Evolutionary conservation across 2,113 vertebrate species (phyloP), one percentile per base, ranked within the genome.

Genomic region (Nerophis ophidion): DNA sequence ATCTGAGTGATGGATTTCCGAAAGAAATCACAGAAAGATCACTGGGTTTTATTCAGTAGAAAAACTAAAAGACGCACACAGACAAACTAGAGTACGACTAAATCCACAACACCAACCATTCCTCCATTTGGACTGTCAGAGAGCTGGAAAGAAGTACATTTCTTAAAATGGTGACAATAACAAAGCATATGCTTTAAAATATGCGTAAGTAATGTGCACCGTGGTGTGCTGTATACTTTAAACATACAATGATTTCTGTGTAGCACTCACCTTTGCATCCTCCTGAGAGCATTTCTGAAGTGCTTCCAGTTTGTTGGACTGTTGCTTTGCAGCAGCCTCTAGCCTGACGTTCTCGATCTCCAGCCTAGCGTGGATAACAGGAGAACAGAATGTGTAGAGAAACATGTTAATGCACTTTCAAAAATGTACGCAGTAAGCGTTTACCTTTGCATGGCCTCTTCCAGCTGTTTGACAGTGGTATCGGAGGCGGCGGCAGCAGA

Each of bases 341-440:
- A 95, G 74, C 62, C 78, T 85, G 55, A 90, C 88, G 48, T 97
- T 95, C 84, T 98, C 93, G 44, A 92, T 92, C 91, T 95, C 94
- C 73, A 97, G 85, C 79, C 96, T 98, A n/a, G 60, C 4, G 34
- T 11, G 15, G 5, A 8, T 44, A 7, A 12, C 3, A 26, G 14
- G 13, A 45, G 8, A 2, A 42, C 4, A 17, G 1, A 12, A 11
- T 13, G 7, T 10, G 26, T 26, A 26, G 26, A 26, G 40, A 44
- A 44, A 44, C 11, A 12, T 12, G 40, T 44, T 11, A 12, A 44
- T 11, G 40, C 40, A 44, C 40, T 11, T 9, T 44, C 2, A 2
- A 15, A 19, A 42, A 11, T 4, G 40, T 26, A 15, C 15, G 52
- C 16, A 1, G 48, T 50, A 17, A 26, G 52, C 48, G 62, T 63